phyloP scores from a whole-genome alignment of 2,888 invertebrate genomes.

The Drosophila emarginata region DNA sequence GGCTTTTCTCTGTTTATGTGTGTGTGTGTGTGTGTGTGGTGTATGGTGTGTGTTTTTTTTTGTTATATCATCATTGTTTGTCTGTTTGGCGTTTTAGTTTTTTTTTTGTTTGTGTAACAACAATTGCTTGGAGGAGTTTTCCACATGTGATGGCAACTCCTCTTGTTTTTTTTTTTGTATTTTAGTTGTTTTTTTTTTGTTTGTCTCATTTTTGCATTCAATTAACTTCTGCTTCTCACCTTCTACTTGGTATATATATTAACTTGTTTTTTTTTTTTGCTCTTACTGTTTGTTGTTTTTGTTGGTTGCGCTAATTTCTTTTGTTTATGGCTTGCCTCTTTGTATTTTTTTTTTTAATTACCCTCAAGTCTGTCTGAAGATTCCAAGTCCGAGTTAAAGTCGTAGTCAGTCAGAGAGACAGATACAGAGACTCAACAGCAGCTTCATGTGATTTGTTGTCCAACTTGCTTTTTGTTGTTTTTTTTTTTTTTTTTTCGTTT shows the following conservation, averaged over 20 bases:
- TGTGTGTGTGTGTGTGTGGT: not conserved
- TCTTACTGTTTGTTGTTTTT: slow-evolving; percentile 26
- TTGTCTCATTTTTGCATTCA: slow-evolving; percentile 63
- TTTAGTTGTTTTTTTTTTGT: not conserved
- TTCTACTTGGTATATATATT: slow-evolving; percentile 33
- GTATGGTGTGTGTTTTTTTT: slow-evolving; percentile 11
- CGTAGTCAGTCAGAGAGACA: slow-evolving; percentile 2
- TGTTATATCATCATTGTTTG: slow-evolving; percentile 58
- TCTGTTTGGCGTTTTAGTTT: slow-evolving; percentile 26
- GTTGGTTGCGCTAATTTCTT: slow-evolving; percentile 59
- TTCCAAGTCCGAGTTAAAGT: slow-evolving; percentile 11
- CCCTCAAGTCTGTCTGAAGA: slow-evolving; percentile 12
- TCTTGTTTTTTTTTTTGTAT: slow-evolving; percentile 32
- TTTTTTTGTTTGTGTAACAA: slow-evolving; percentile 30
- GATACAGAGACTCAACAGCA: slow-evolving; percentile 1
- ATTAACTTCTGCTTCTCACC: slow-evolving; percentile 73
- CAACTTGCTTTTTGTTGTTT: slow-evolving; percentile 14
- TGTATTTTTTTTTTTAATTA: slow-evolving; percentile 53
- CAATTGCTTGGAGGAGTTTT: slow-evolving; percentile 44
- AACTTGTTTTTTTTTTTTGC: slow-evolving; percentile 25
- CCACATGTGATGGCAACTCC: slow-evolving; percentile 58
- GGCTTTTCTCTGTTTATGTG: slow-evolving; percentile 1
- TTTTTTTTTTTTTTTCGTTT: slow-evolving; percentile 43
- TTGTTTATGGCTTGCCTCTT: slow-evolving; percentile 43
- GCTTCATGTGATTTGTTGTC: slow-evolving; percentile 34